These are phyloP conservation scores for Strigamia transsilvanica DNA, from an alignment of 2,888 invertebrate genomes.

Conservation along the genomic window DNA sequence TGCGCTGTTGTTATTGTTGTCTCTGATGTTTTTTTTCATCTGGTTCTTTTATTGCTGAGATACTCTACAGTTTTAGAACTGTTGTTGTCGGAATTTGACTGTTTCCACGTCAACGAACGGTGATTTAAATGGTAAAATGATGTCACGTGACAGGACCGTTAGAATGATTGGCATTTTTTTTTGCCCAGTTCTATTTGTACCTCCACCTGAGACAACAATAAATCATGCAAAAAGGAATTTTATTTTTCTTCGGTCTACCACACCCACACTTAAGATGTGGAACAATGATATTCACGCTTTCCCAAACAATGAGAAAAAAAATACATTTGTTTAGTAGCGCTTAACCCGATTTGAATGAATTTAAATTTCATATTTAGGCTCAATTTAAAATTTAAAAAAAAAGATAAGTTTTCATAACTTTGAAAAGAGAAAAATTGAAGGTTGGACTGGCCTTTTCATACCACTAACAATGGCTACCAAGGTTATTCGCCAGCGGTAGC, in stretches of 20 bases:
- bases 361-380: not conserved
- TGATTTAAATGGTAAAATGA: not conserved
- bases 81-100: not conserved
- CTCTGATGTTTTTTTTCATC: too few species aligned
- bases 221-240: not conserved
- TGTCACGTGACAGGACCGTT: not conserved
- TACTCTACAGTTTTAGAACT: too few species aligned
- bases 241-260: not conserved
- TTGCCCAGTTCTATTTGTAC: not conserved
- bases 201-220: not conserved
- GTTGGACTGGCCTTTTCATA: not conserved
- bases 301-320: not conserved
- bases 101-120: not conserved
- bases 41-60: too few species aligned
- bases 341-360: not conserved
- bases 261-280: slow-evolving; percentile 23
- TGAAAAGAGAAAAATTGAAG: slow-evolving; percentile 14
- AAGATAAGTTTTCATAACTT: not conserved
- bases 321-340: not conserved
- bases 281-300: slow-evolving; percentile 35
- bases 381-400: not conserved
- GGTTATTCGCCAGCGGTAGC: not conserved
- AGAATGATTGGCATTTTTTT: slow-evolving; percentile 16
- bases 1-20: too few species aligned
- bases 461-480: not conserved